Evolutionary conservation across 2,888 invertebrate species (phyloP), one percentile per base, ranked within the genome.

Genomic region (Clivina fossor): DNA sequence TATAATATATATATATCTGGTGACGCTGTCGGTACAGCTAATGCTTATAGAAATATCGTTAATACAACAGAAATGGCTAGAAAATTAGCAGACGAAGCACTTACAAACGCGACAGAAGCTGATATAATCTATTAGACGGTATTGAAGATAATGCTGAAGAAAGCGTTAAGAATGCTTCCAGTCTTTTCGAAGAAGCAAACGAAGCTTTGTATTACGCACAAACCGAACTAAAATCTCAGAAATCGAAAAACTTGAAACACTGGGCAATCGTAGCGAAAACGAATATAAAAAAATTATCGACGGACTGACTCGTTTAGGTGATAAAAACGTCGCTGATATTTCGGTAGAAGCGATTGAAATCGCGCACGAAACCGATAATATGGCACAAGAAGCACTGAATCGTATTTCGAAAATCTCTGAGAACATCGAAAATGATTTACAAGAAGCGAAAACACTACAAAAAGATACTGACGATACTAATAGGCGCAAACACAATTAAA

Each of bases 381-480:
- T 71, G n/a, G 73, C 76, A 5, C 65, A 69, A 9, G 66, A 69
- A 24, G 75, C 66, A 0, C 64, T 69, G 2, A 59, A 64, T 2
- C 63, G 65, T 18, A 65, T 69, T 15, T 37, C 56, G 18, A 24
- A 68, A 70, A 4, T 71, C 74, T 30, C 75, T 1, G 53, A 54
- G n/a, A 56, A 57, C 50, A 48, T 47, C 4, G 32, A 55, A 30
- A 37, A 55, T 9, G 79, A 87, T 26, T 81, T 85, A 1, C 81
- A 85, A 19, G 82, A 85, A 24, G 84, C 86, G 0, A 71, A 75
- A 11, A 72, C 77, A 30, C 76, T 88, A 1, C 84, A 85, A 0
- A 79, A 86, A 66, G 79, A 86, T 26, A 79, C 87, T 1, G 83
- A 88, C 35, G 84, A 86, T 15, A 82, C 86, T 0, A 82, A 82